Evolutionary conservation across 2,888 invertebrate genomes (phyloP).

Genomic region (Pristionchus entomophagus): DNA sequence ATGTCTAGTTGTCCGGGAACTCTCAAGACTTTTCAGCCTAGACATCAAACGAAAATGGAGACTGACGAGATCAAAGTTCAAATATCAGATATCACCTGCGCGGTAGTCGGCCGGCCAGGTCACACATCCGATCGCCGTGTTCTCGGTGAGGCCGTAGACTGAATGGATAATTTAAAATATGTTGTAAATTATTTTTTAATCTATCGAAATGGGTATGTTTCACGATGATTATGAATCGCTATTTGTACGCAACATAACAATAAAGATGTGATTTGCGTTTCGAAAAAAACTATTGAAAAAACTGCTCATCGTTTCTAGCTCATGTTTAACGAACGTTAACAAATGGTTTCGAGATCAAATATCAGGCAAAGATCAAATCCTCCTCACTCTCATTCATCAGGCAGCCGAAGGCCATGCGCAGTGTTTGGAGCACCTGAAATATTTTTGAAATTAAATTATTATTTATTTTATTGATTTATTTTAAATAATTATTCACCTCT

Average conservation of each 20-base stretch:
- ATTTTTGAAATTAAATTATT: neutral
- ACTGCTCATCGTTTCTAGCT: too few relatives aligned
- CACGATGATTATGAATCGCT: too few relatives aligned
- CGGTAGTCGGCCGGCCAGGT: slow-evolving; percentile 68
- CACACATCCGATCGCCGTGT: slow-evolving; percentile 66
- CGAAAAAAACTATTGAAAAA: too few relatives aligned
- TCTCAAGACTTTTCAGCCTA: too few relatives aligned
- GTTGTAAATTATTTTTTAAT: too few relatives aligned
- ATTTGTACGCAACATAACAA: too few relatives aligned
- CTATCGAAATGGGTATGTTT: too few relatives aligned
- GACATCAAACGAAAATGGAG: too few relatives aligned
- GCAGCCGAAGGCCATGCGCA: slow-evolving; percentile 75
- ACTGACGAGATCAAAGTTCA: neutral
- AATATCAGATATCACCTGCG: neutral
- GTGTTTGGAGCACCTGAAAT: slow-evolving; percentile 60
- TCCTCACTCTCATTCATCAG: slow-evolving; percentile 72
- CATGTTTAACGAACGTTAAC: neutral
- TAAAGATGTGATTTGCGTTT: too few relatives aligned
- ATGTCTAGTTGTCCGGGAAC: too few relatives aligned
- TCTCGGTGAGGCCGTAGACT: slow-evolving; percentile 75
- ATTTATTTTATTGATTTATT: neutral
- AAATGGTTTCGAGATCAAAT: neutral
- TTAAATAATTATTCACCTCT: slow-evolving; percentile 79
- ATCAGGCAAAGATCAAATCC: neutral
- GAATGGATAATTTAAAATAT: neutral